phyloP scores from a whole-genome alignment of 2,888 invertebrate genomes.

The Xestia sexstrigata region DNA sequence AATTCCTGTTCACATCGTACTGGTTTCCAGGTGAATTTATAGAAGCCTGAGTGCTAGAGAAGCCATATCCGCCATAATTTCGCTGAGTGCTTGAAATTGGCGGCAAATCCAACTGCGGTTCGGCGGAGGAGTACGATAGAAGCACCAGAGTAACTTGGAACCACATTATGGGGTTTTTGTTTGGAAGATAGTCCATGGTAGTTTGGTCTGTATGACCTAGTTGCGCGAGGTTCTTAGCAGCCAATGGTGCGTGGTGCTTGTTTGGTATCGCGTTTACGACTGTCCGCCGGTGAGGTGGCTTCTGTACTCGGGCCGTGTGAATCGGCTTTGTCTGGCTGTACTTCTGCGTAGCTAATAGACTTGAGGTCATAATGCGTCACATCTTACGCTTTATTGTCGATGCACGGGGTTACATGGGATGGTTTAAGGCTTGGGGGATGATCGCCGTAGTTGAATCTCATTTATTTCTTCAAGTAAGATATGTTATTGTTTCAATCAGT shows the following conservation, averaged over 20 bases:
- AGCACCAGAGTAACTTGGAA: constrained; percentile 75
- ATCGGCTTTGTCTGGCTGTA: constrained; percentile 76
- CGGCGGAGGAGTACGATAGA: constrained; percentile 68
- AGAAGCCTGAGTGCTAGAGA: constrained; percentile 82
- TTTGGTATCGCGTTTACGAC: constrained; percentile 83
- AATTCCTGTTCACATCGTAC: constrained; percentile 80
- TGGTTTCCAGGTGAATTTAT: constrained; percentile 86
- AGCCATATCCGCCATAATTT: constrained; percentile 82
- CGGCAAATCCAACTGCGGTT: constrained; percentile 90
- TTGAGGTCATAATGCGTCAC: constrained; percentile 69
- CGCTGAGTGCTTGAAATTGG: constrained; percentile 85
- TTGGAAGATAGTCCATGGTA: constrained; percentile 83
- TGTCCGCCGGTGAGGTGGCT: constrained; percentile 75
- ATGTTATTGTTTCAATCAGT: neutral
- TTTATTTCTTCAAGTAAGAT: too few relatives aligned
- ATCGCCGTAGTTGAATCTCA: neutral
- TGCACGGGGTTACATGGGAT: constrained; percentile 45
- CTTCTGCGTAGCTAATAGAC: constrained; percentile 64
- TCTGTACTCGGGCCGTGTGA: constrained; percentile 86
- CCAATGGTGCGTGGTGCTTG: constrained; percentile 86
- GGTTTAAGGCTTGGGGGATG: constrained; percentile 36
- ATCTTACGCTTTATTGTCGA: constrained; percentile 56
- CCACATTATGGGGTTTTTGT: constrained; percentile 75
- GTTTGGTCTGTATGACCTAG: constrained; percentile 70
- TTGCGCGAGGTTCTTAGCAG: constrained; percentile 70